Base-by-base conservation (phyloP, 2,113 vertebrate species). In the Psittacula cyanocephala region DNA sequence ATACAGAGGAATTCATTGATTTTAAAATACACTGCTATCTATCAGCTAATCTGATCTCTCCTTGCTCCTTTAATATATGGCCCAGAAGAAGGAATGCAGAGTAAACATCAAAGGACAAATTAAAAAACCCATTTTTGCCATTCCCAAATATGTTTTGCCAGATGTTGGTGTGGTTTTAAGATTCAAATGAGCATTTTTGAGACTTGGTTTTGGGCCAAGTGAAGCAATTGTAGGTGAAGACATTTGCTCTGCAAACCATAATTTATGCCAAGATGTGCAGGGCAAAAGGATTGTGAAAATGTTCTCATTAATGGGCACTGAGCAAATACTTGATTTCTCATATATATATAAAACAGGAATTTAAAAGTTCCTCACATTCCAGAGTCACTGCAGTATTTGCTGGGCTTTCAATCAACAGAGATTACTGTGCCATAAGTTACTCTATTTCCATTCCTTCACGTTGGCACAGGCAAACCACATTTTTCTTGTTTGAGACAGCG, bases 91-190 rank as follows among this genome's bases (percentile, higher is more conserved):
- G 64, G 79, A 92, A 96, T 85, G 63, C 13, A 75, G 62, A 81
- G 9, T 80, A 81, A 76, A 80, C 52, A 89, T 76, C 80, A 84
- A 92, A 93, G 43, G n/a, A 79, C 23, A 79, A 11, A 71, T 75
- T 62, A 68, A 63, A 71, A 63, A 43, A 27, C 2, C 12, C 19
- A 20, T 53, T 89, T 86, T 70, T 88, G 65, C 72, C 52, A 64
- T 91, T 88, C 80, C 37, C 17, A 90, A 90, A 86, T 75, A 83
- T 60, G 43, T 81, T 96, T 89, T 86, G 65, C 93, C 95, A 96
- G 95, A 91, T 93, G 92, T 81, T 94, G 76, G 50, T 94, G 89
- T 88, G 89, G 93, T 88, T 96, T 96, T 95, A 59, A 96, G 60
- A 93, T 88, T 96, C 68, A 94, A 87, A 87, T 33, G 43, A 81